Evolutionary conservation across 2,797 vertebrate genomes (phyloP).

Genomic region (Mareca penelope): DNA sequence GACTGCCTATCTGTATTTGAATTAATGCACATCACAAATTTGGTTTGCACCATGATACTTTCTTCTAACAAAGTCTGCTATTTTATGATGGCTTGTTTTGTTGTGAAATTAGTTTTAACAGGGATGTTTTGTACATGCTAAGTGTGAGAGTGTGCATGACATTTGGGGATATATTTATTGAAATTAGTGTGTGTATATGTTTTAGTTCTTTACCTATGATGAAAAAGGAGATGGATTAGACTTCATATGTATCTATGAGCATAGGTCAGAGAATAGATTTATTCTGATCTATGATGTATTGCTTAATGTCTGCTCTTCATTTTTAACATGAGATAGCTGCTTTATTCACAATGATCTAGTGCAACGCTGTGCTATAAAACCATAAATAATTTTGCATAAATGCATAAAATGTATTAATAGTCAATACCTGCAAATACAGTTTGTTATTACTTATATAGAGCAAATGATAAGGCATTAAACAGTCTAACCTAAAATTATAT

Average conservation of each 20-base stretch:
- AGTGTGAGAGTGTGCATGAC: background rate
- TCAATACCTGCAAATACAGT: background rate
- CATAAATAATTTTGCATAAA: background rate
- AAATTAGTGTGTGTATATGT: background rate
- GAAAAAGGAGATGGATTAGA: background rate
- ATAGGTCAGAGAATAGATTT: slow-evolving; percentile 14
- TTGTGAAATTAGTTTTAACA: background rate
- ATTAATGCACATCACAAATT: background rate
- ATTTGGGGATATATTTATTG: background rate
- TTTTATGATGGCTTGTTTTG: slow-evolving; percentile 13
- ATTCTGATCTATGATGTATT: slow-evolving; percentile 12
- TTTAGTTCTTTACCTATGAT: background rate
- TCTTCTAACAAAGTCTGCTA: background rate
- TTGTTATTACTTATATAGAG: background rate
- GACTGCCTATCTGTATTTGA: background rate
- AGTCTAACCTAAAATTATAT: background rate
- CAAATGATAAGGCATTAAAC: slow-evolving; percentile 2
- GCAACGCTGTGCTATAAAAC: background rate
- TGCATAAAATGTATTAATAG: background rate
- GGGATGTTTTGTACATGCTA: background rate
- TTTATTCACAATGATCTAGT: background rate
- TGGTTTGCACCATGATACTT: background rate
- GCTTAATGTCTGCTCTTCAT: background rate
- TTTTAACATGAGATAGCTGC: background rate
- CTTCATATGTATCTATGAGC: background rate